Percentiles rank a stretch among this genome's conserved stretches.
phyloP scores from a whole-genome alignment of 2,113 vertebrate species.

The Fulmarus glacialis region DNA sequence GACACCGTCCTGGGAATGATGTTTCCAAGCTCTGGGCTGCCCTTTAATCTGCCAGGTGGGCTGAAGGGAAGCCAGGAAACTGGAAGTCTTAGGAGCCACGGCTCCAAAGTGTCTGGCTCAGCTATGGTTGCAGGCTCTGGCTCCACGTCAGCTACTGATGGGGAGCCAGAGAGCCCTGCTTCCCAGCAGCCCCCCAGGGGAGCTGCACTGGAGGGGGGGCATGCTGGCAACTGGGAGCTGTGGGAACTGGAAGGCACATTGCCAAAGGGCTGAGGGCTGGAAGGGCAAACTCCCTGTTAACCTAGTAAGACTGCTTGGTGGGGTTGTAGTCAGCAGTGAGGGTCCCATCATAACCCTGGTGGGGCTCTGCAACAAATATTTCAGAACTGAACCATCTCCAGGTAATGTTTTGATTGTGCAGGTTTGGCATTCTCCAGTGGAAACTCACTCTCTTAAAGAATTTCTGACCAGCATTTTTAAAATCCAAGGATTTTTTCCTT shows the following conservation, averaged over 20 bases:
- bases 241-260: background rate
- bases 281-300: background rate
- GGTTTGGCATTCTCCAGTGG: background rate
- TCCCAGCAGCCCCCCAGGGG: background rate
- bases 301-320: background rate
- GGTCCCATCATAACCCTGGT: background rate
- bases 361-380: background rate
- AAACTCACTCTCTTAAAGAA: background rate
- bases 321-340: background rate
- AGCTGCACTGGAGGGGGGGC: background rate
- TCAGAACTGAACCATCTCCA: background rate
- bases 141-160: background rate
- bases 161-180: background rate
- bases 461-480: conserved; percentile 4
- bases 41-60: conserved; percentile 67
- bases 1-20: background rate
- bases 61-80: conserved; percentile 53
- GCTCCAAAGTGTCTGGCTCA: conserved; percentile 51
- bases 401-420: background rate
- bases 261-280: background rate
- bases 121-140: conserved; percentile 25
- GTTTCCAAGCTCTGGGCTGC: conserved; percentile 21
- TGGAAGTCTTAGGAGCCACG: background rate
- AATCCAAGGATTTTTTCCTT: background rate
- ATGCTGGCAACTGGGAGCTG: background rate